Evolutionary conservation across 2,113 vertebrate species (phyloP), one percentile per base, ranked within the genome.

Genomic region (Hiodon tergisus): DNA sequence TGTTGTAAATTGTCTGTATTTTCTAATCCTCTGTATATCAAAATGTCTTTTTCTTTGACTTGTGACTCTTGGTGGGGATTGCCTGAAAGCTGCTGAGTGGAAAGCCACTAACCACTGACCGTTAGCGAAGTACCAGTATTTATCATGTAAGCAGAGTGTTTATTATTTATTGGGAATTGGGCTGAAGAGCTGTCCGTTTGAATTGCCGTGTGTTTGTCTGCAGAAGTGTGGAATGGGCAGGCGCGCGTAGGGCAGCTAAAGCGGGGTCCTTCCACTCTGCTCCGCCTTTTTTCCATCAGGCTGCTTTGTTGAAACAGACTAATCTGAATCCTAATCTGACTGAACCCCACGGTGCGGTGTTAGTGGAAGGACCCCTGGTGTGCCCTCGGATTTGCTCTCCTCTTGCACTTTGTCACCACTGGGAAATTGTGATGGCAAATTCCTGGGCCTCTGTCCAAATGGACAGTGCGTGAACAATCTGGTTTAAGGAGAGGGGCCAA

Each of bases 1-100:
- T 74, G 14, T 83, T 77, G 76, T 67, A 75, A 7, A 67, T 80
- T 76, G 10, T 62, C 11, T 11, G 54, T 58, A 78, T 61, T 67
- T 70, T 77, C 67, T 76, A 47, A 59, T 59, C 65, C 72, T 78
- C 8, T 59, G 75, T 65, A 16, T 53, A 63, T 52, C 62, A 16
- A 9, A n/a, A 14, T 74, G 60, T 67, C 4, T 55, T 48, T 11
- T 73, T 46, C 52, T 17, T 16, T 60, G 14, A 51, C 5, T 58
- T 16, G 11, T 9, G 55, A 6, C 67, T 74, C 17, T 68, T 75
- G 10, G 31, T 31, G 31, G 31, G 31, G 31, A 31, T 53, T 13
- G 13, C 16, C 54, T 67, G 65, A 4, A 6, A 14, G 55, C 63
- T 3, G 31, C 54, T 48, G 58, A 72, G 6, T 7, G 48, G 13